A percentile compares a stretch with the other conserved stretches of the same genome.
These are phyloP conservation scores for Equus przewalskii DNA, from an alignment of 2,113 vertebrate genomes.

Conservation along the genomic window DNA sequence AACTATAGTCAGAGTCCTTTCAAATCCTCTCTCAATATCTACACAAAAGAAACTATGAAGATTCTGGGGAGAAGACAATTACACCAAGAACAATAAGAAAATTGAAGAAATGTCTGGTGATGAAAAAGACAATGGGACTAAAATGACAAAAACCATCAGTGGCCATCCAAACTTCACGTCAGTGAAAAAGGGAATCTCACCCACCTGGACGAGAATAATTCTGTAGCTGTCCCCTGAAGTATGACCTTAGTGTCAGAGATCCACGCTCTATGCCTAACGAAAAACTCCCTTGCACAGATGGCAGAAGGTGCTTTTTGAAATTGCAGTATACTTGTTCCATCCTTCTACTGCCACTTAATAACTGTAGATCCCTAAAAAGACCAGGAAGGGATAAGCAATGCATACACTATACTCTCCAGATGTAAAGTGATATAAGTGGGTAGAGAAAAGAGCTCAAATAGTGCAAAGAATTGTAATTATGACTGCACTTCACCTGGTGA, in stretches of 20 bases:
- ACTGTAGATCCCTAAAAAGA: background rate
- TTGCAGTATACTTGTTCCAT: background rate
- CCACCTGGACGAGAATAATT: background rate
- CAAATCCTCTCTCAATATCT: background rate
- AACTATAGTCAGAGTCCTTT: background rate
- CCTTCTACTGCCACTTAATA: background rate
- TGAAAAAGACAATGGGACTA: background rate
- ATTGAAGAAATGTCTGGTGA: background rate
- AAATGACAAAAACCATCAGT: background rate
- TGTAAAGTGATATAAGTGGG: background rate
- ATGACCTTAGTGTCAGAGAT: background rate
- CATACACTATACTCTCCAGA: background rate
- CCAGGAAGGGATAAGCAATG: background rate
- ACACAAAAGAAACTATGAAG: background rate
- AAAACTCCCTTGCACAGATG: background rate
- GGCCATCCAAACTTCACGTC: background rate
- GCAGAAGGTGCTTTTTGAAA: background rate
- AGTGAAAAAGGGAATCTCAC: background rate
- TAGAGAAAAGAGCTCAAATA: background rate
- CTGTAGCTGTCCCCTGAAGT: rapidly evolving
- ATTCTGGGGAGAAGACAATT: background rate
- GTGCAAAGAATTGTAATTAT: background rate
- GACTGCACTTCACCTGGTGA: background rate
- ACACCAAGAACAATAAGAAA: background rate
- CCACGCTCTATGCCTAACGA: background rate